Base-by-base conservation (phyloP, 2,888 invertebrate genomes). In the Sceliomorpha sp. region DNA sequence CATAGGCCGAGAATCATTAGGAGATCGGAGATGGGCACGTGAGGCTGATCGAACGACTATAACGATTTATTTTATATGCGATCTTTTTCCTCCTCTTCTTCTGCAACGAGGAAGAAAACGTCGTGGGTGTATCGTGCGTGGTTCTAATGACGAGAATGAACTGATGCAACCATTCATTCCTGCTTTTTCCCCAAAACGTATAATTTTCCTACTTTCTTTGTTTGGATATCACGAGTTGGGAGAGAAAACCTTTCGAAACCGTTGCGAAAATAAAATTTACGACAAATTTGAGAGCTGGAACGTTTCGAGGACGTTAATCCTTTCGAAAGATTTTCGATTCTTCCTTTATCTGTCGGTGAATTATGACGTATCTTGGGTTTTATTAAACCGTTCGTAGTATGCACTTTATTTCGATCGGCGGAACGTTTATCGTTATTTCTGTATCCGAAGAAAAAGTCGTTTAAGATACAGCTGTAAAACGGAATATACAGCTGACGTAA, bases 391-490 rank as follows among this genome's bases (percentile, higher is more conserved):
- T n/a, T n/a, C n/a, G n/a, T n/a, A n/a, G n/a, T n/a, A n/a, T n/a
- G n/a, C n/a, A n/a, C 5, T 20, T 20, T 20, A 20, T 20, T 20
- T 20, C 20, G 20, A 20, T 20, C 5, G 20, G 5, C 20, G 5
- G 5, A 20, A 20, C 42, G 55, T 64, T 64, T 64, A 55, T 64
- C 7, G 63, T 56, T 59, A 58, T 40, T 66, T 58, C 58, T 45
- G 58, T 53, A 51, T 66, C 58, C 47, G 51, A n/a, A n/a, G 59
- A 58, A 47, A 59, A 51, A 59, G 66, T 66, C 58, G 58, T 66
- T 66, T 66, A 53, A 66, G 59, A 59, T 66, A 66, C 66, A 66
- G 66, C 51, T 66, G 66, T 66, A 66, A 66, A 66, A 66, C 66
- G 26, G 56, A 68, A 68, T 68, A 68, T 68, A 68, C 68, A 47